phyloP scores from a whole-genome alignment of 2,888 invertebrate species.

The Leucozona laternaria region DNA sequence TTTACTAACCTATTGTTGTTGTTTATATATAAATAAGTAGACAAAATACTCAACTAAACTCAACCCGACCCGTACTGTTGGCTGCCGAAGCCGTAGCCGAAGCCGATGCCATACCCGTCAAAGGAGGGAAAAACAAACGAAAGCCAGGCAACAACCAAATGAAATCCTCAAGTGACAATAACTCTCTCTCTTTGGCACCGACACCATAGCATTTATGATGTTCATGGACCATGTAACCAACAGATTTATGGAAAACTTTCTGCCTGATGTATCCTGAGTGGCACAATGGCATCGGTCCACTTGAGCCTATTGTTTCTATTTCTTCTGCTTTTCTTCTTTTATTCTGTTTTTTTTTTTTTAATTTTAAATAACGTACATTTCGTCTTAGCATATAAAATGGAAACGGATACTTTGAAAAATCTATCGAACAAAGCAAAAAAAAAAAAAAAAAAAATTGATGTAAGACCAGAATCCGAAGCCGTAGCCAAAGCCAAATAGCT shows the following conservation, averaged over 20 bases:
- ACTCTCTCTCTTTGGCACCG: conserved; percentile 59
- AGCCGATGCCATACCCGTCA: conserved; percentile 10
- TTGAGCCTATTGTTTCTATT: conserved; percentile 60
- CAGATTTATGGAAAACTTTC: conserved; percentile 65
- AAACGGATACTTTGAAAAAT: conserved; percentile 45
- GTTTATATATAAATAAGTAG: conserved; percentile 14
- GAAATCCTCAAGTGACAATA: conserved; percentile 62
- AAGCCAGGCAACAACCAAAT: conserved; percentile 53
- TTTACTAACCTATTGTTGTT: conserved; percentile 16
- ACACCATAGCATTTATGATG: conserved; percentile 57
- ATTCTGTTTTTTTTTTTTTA: not conserved
- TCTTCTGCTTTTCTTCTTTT: not conserved
- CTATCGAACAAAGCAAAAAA: too few relatives aligned
- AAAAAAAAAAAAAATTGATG: conserved; percentile 14
- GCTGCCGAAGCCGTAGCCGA: not conserved
- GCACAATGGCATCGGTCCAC: conserved; percentile 55
- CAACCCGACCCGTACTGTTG: not conserved
- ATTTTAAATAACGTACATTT: conserved; percentile 43
- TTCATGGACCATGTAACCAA: conserved; percentile 65
- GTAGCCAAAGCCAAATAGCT: conserved; percentile 39
- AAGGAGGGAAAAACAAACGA: conserved; percentile 34
- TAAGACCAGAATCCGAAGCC: conserved; percentile 9
- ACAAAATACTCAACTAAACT: not conserved
- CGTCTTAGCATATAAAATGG: conserved; percentile 32
- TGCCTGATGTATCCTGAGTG: conserved; percentile 57